These are phyloP conservation scores for Catostylus mosaicus DNA, from an alignment of 30 jellyfish, hydroid and myxozoan genomes.

Conservation along the genomic window DNA sequence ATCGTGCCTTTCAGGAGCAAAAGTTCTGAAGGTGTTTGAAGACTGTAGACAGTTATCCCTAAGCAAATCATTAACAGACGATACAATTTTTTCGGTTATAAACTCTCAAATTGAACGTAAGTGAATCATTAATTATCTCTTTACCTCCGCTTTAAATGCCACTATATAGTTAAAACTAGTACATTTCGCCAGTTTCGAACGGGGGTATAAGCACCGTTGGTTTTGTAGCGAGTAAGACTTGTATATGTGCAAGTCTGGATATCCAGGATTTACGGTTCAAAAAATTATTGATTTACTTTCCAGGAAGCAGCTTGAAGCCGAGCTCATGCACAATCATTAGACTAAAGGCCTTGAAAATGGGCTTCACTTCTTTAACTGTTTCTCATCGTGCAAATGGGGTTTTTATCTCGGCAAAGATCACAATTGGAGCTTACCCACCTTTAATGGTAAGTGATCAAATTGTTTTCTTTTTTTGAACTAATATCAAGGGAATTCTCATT, in stretches of 20 bases:
- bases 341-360: conserved; percentile 75
- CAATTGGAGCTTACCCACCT: conserved; percentile 87
- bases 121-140: background rate
- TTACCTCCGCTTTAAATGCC: too few relatives aligned
- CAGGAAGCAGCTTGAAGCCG: conserved; percentile 29
- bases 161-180: too few relatives aligned
- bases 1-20: conserved; percentile 20
- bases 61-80: conserved; percentile 64
- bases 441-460: conserved; percentile 58
- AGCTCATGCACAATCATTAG: conserved; percentile 71
- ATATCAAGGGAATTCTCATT: too few relatives aligned
- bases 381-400: conserved; percentile 64
- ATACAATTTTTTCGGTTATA: conserved; percentile 41
- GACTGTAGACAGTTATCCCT: conserved; percentile 84
- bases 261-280: too few relatives aligned
- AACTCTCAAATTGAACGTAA: conserved; percentile 8
- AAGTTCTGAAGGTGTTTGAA: conserved; percentile 44
- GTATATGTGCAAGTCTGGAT: too few relatives aligned
- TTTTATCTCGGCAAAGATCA: conserved; percentile 59
- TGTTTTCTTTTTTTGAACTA: background rate
- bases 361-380: conserved; percentile 85
- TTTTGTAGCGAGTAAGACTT: too few relatives aligned
- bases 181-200: too few relatives aligned
- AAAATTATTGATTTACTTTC: background rate
- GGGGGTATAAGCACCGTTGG: too few relatives aligned